Percentiles rank a stretch among this genome's conserved stretches.
Evolutionary conservation across 2,113 vertebrate genomes (phyloP).

Genomic region (Trachemys scripta): DNA sequence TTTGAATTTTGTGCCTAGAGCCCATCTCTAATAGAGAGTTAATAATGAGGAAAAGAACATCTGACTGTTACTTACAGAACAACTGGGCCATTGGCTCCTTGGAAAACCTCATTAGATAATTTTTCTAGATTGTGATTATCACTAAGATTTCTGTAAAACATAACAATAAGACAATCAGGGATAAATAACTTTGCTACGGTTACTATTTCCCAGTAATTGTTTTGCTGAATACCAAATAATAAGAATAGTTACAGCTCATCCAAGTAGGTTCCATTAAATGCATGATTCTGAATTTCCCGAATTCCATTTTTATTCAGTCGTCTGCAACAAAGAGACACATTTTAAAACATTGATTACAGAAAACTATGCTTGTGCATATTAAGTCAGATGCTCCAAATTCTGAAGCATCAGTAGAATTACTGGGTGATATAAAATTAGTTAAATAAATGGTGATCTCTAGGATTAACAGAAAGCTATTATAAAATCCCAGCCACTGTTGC

Average conservation of each 20-base stretch:
- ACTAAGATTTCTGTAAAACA: slow-evolving; percentile 85
- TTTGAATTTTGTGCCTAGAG: neutral
- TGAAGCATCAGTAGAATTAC: neutral
- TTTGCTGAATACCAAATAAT: slow-evolving; percentile 38
- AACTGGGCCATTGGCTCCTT: slow-evolving; percentile 88
- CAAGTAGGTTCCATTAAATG: slow-evolving; percentile 94
- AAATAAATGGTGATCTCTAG: neutral
- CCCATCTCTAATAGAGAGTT: neutral
- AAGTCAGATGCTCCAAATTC: neutral
- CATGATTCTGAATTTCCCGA: slow-evolving; percentile 89
- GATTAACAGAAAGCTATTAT: neutral
- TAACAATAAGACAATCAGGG: slow-evolving; percentile 4
- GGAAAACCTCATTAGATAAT: slow-evolving; percentile 89
- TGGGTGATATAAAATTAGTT: neutral
- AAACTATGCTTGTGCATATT: neutral
- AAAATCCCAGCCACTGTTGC: fast-evolving
- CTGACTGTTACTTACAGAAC: slow-evolving; percentile 89
- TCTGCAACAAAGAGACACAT: slow-evolving; percentile 79
- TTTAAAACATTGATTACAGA: neutral
- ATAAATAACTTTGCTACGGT: slow-evolving; percentile 25
- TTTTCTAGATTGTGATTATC: slow-evolving; percentile 89
- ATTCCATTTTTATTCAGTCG: slow-evolving; percentile 94
- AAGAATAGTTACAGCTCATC: slow-evolving; percentile 87
- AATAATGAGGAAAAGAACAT: neutral
- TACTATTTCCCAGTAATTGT: slow-evolving; percentile 38